Evolutionary conservation across 2,113 vertebrate species (phyloP).

Genomic region (Anser cygnoides): DNA sequence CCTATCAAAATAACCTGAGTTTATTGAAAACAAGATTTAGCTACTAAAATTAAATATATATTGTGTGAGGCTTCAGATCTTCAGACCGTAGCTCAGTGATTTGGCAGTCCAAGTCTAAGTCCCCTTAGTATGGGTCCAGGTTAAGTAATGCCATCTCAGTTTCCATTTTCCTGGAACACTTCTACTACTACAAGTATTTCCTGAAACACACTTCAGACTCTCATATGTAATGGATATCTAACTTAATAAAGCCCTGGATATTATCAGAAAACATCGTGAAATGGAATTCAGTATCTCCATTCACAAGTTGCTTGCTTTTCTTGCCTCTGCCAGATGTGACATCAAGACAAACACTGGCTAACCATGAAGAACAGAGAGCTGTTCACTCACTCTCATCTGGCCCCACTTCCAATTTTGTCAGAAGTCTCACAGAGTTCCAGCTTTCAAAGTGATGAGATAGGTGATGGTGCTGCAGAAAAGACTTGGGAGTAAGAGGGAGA

Average conservation of each 20-base stretch:
- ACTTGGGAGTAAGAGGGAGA: neutral
- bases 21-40: neutral
- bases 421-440: neutral
- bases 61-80: neutral
- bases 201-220: neutral
- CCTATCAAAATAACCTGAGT: neutral
- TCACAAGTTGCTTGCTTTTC: neutral
- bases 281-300: neutral
- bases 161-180: constrained; percentile 29
- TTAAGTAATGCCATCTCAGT: constrained; percentile 3
- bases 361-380: neutral
- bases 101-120: neutral
- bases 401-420: neutral
- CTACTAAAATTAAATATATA: neutral
- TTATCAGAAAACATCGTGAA: neutral
- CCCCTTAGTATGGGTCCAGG: neutral
- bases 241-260: neutral
- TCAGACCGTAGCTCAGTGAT: neutral
- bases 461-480: neutral
- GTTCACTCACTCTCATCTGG: neutral
- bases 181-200: neutral
- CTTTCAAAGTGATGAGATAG: neutral
- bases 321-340: neutral
- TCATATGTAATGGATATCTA: neutral
- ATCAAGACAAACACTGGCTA: neutral